Percentiles rank a stretch among this genome's conserved stretches.
These are phyloP conservation scores for Apodemia mormo DNA, from an alignment of 2,888 invertebrate genomes.

Conservation along the genomic window DNA sequence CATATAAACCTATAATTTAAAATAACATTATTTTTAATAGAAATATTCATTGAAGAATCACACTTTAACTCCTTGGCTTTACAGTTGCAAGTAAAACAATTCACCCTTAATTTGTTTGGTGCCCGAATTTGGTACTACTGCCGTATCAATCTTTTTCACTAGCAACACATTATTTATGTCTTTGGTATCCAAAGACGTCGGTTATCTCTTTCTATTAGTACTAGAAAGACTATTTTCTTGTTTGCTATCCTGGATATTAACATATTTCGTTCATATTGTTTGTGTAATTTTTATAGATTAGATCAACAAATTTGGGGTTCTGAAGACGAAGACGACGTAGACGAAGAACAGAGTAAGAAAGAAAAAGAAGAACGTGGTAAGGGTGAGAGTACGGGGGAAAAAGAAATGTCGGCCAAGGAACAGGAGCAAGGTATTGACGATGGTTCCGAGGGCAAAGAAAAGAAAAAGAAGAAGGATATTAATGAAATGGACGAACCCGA, in stretches of 20 bases:
- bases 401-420: conserved; percentile 89
- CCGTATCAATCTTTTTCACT: too few species aligned
- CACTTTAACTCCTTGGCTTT: too few species aligned
- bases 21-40: too few species aligned
- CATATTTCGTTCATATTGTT: background rate
- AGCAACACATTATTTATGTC: background rate
- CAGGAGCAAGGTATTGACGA: conserved; percentile 81
- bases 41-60: too few species aligned
- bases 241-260: too few species aligned
- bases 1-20: too few species aligned
- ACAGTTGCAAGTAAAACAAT: too few species aligned
- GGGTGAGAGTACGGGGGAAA: conserved; percentile 84
- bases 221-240: too few species aligned
- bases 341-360: conserved; percentile 76
- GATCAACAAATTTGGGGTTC: conserved; percentile 93
- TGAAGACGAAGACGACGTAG: conserved; percentile 88
- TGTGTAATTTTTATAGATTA: conserved; percentile 55
- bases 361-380: conserved; percentile 84
- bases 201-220: too few species aligned
- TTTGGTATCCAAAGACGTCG: too few species aligned
- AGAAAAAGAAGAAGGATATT: conserved; percentile 85
- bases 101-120: too few species aligned
- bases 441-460: conserved; percentile 77
- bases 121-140: too few species aligned
- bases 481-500: conserved; percentile 92